Base-by-base conservation (phyloP, 2,797 vertebrate genomes). In the Agapornis canus region DNA sequence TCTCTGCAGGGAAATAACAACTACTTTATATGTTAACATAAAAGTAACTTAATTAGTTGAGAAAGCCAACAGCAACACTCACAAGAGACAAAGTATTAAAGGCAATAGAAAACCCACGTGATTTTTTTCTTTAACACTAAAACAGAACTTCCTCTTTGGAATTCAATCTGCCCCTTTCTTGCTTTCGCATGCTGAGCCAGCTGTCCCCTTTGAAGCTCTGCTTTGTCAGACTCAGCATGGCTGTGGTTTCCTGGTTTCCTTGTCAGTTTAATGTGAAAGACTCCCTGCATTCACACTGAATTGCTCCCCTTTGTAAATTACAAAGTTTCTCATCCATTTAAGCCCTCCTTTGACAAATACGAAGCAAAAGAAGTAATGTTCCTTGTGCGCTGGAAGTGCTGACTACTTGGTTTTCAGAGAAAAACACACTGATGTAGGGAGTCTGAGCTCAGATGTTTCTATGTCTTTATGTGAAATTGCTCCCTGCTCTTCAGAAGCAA, bases 31-130 rank as follows among this genome's bases (percentile, higher is more conserved):
- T 3, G 40, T 90, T 82, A 84, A 92, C 94, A 90, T 91, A 84
- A 92, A 96, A 93, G 76, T 82, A 89, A 94, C 92, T 91, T 95
- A 90, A 96, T 96, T 96, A 96, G 92, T 81, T 39, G 72, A 93
- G 87, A 89, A 91, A 92, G 68, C 76, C 91, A 94, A 79, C 73
- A 90, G 82, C 89, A 94, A 69, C 40, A 77, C 45, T 75, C 92
- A 90, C 86, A 86, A 57, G 48, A 88, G 59, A 63, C 51, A 37
- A 69, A 63, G 43, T 48, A 89, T 78, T 83, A 86, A 66, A 88
- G 49, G 72, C 92, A 91, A 45, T n/a, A 54, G 8, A 83, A 81
- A 92, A 91, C 77, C 13, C 57, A 94, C 3, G 14, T 17, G 1
- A 10, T 37, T 49, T 47, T 83, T 79, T 35, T 40, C 52, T 48